Conservation (phyloP, 1,140 invertebrate species). For the Drosophila dunni region DNA sequence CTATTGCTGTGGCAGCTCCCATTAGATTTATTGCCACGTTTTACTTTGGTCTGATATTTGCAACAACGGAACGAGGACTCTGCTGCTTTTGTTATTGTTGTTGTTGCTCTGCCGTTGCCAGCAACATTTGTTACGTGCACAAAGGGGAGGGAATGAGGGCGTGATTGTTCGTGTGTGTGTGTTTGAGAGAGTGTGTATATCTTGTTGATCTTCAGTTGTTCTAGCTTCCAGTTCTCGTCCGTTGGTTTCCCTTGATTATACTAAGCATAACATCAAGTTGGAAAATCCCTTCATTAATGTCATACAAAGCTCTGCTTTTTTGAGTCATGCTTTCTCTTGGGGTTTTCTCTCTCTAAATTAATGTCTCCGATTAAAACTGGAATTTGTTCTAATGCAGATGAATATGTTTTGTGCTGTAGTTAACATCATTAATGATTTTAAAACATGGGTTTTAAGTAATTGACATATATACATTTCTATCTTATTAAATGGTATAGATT, state of each 20-base stretch:
- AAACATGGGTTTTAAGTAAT: not conserved
- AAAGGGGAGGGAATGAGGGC: conserved; percentile 30
- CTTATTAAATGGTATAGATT: too few relatives aligned
- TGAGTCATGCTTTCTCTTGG: conserved; percentile 50
- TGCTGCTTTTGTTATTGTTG: conserved; percentile 2
- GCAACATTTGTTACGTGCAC: conserved; percentile 51
- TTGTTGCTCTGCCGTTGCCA: conserved; percentile 46
- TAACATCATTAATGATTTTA: conserved; percentile 1
- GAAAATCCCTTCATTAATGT: conserved; percentile 77
- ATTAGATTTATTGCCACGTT: conserved; percentile 84
- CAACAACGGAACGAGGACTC: conserved; percentile 47
- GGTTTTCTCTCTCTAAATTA: conserved; percentile 34
- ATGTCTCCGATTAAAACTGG: not conserved
- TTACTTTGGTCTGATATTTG: conserved; percentile 74
- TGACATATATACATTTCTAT: too few relatives aligned
- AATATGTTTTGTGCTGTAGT: not conserved
- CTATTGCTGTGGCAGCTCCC: conserved; percentile 57
- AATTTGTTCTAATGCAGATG: not conserved
- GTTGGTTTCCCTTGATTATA: conserved; percentile 31
- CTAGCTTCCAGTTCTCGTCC: conserved; percentile 21
- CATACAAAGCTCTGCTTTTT: conserved; percentile 55
- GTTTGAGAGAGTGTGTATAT: not conserved
- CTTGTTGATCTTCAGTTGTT: conserved; percentile 46
- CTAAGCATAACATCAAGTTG: conserved; percentile 58
- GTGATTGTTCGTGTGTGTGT: conserved; percentile 13